These are phyloP conservation scores for Diceros bicornis DNA, from an alignment of 2,797 vertebrate genomes.

Conservation along the genomic window DNA sequence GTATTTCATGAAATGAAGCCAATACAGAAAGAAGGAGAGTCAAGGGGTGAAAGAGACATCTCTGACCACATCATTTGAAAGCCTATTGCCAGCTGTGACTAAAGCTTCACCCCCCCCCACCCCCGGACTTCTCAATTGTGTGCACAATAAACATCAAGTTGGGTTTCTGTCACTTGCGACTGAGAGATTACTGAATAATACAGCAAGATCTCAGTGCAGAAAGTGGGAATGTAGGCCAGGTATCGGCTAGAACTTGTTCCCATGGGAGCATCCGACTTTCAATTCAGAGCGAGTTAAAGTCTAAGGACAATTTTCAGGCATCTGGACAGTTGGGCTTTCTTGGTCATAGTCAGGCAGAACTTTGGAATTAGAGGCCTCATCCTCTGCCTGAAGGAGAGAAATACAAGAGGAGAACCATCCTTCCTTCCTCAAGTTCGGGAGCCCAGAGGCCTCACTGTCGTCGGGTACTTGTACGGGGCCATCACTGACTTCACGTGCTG, in stretches of 20 bases:
- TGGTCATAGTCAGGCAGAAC: neutral
- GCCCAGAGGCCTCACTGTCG: conserved; percentile 88
- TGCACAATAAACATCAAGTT: neutral
- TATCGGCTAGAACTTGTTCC: neutral
- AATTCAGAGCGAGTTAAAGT: neutral
- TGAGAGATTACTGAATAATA: neutral
- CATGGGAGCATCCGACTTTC: neutral
- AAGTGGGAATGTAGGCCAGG: neutral
- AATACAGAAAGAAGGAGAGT: neutral
- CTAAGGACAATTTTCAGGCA: neutral
- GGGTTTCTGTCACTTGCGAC: neutral
- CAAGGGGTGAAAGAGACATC: neutral
- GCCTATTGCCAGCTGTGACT: neutral
- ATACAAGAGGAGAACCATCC: neutral
- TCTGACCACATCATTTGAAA: neutral
- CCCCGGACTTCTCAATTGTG: neutral
- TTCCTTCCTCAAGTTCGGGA: neutral
- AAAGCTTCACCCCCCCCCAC: neutral
- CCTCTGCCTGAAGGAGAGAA: neutral
- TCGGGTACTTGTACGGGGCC: conserved; percentile 93
- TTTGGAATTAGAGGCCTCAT: neutral
- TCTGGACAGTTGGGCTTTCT: neutral
- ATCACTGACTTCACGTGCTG: conserved; percentile 91
- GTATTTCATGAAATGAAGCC: neutral
- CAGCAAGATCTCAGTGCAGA: neutral